phyloP scores from a whole-genome alignment of 2,113 vertebrate species.

The Callaeas wilsoni region DNA sequence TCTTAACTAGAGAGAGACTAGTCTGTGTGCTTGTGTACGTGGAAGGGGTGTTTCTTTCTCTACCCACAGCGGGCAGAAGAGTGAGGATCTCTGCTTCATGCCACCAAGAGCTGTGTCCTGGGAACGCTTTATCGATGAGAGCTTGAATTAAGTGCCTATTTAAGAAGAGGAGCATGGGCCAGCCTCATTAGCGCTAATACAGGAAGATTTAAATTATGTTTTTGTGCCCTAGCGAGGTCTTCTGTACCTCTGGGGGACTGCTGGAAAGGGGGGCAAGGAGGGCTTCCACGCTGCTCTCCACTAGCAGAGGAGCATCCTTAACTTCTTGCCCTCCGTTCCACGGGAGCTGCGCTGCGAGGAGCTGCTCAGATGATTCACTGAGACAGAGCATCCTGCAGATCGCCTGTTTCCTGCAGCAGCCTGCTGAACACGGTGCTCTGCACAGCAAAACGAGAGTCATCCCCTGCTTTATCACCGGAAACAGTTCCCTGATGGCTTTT shows the following conservation, averaged over 20 bases:
- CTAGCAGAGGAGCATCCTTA: constrained; percentile 1
- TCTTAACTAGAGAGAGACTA: not conserved
- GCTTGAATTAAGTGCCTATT: constrained; percentile 15
- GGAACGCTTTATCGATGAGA: constrained; percentile 26
- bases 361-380: not conserved
- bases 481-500: not conserved
- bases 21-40: not conserved
- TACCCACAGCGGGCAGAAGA: rapidly evolving
- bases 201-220: constrained; percentile 30
- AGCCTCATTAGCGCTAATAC: constrained; percentile 38
- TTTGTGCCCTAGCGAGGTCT: constrained; percentile 22
- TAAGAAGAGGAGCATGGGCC: not conserved
- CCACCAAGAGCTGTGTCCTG: not conserved
- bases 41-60: not conserved
- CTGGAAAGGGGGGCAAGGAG: not conserved
- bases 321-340: not conserved
- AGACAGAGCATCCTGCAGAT: not conserved
- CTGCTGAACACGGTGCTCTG: not conserved
- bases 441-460: not conserved
- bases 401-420: not conserved
- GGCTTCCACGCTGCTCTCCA: not conserved
- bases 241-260: constrained; percentile 5
- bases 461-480: not conserved
- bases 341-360: not conserved
- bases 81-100: not conserved